Evolutionary conservation across 2,113 vertebrate species (phyloP).

Genomic region (Catharus fuscescens): DNA sequence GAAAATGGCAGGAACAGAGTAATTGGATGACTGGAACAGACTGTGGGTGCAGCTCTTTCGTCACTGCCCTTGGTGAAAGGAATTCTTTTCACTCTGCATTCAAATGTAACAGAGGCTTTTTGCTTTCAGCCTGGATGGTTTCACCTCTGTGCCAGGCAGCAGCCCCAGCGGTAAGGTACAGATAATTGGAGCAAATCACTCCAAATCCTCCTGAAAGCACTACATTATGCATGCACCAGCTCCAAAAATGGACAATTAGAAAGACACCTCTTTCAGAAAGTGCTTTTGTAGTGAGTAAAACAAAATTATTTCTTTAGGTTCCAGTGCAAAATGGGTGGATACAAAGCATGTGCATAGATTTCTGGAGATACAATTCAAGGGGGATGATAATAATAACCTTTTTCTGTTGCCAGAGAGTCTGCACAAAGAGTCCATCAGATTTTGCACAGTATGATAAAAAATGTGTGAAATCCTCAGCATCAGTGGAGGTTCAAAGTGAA

Average conservation of each 20-base stretch:
- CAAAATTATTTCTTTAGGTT: conserved; percentile 8
- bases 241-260: neutral
- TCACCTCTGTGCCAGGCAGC: neutral
- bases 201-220: neutral
- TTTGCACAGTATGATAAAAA: conserved; percentile 49
- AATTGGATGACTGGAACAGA: neutral
- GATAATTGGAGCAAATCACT: neutral
- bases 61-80: neutral
- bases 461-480: conserved; percentile 27
- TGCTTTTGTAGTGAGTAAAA: neutral
- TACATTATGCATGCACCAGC: neutral
- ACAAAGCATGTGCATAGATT: conserved; percentile 16
- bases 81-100: neutral
- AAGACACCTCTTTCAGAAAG: neutral
- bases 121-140: neutral
- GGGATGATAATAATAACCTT: conserved; percentile 10
- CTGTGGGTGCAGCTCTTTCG: neutral
- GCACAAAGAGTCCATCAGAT: conserved; percentile 41
- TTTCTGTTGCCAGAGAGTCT: neutral
- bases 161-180: neutral
- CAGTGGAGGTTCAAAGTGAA: conserved; percentile 25
- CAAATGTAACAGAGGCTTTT: neutral
- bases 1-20: neutral
- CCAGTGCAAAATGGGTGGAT: neutral
- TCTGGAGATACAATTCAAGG: neutral